These are phyloP conservation scores for Zeugodacus cucurbitae DNA, from an alignment of 1,140 invertebrate species.

Conservation along the genomic window DNA sequence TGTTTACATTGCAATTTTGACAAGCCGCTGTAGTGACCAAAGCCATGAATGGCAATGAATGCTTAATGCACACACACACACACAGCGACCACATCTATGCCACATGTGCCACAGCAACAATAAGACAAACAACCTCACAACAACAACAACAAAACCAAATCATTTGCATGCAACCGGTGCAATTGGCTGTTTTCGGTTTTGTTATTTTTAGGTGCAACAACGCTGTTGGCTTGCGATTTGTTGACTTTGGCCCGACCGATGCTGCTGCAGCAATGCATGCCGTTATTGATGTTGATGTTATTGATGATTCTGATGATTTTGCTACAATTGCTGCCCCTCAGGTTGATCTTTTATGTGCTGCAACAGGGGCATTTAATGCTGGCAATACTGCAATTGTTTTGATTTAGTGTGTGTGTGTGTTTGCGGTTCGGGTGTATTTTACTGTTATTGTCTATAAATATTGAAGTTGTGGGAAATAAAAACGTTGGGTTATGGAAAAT, in stretches of 20 bases:
- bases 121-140: background rate
- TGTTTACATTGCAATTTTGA: conserved; percentile 32
- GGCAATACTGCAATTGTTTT: background rate
- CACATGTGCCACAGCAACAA: background rate
- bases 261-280: background rate
- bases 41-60: conserved; percentile 26
- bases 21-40: conserved; percentile 17
- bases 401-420: background rate
- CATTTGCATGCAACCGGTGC: conserved; percentile 7
- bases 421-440: background rate
- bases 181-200: background rate
- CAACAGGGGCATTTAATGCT: background rate
- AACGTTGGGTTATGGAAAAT: too few relatives aligned
- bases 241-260: background rate
- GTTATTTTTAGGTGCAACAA: background rate
- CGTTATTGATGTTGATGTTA: conserved; percentile 4
- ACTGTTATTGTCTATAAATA: background rate
- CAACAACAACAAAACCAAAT: background rate
- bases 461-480: too few relatives aligned
- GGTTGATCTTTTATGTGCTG: background rate
- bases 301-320: conserved; percentile 24
- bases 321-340: background rate
- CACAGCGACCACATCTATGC: background rate
- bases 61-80: background rate
- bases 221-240: background rate